Evolutionary conservation across 1,140 invertebrate genomes (phyloP).

Genomic region (Goniozus legneri): DNA sequence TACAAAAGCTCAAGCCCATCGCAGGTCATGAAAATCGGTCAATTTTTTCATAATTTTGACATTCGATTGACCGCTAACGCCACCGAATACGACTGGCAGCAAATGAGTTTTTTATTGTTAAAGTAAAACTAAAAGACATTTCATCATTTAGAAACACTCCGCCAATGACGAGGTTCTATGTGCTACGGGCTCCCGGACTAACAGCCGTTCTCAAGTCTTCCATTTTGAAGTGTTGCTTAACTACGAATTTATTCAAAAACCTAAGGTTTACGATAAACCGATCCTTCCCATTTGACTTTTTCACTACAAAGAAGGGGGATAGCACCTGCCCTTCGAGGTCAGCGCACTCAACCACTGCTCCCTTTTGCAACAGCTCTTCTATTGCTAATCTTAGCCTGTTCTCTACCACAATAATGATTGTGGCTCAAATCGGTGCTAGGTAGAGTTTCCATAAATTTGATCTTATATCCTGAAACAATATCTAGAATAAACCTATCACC

Average conservation of each 20-base stretch:
- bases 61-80: too few relatives aligned
- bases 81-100: too few relatives aligned
- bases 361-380: not conserved
- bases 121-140: constrained; percentile 13
- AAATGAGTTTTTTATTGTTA: too few relatives aligned
- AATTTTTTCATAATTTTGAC: too few relatives aligned
- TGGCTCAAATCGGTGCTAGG: not conserved
- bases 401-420: not conserved
- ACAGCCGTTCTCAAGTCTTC: constrained; percentile 16
- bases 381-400: not conserved
- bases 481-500: not conserved
- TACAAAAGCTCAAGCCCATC: too few relatives aligned
- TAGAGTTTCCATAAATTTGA: not conserved
- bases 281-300: not conserved
- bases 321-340: not conserved
- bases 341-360: not conserved
- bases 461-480: not conserved
- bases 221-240: constrained; percentile 18
- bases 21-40: too few relatives aligned
- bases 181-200: constrained; percentile 5
- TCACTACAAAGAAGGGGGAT: not conserved
- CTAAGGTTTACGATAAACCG: constrained; percentile 19
- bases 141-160: too few relatives aligned
- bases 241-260: constrained; percentile 11
- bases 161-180: too few relatives aligned